A percentile compares a stretch with the other conserved stretches of the same genome.
Evolutionary conservation across 2,888 invertebrate genomes (phyloP).

Genomic region (Strigamia crassipes): DNA sequence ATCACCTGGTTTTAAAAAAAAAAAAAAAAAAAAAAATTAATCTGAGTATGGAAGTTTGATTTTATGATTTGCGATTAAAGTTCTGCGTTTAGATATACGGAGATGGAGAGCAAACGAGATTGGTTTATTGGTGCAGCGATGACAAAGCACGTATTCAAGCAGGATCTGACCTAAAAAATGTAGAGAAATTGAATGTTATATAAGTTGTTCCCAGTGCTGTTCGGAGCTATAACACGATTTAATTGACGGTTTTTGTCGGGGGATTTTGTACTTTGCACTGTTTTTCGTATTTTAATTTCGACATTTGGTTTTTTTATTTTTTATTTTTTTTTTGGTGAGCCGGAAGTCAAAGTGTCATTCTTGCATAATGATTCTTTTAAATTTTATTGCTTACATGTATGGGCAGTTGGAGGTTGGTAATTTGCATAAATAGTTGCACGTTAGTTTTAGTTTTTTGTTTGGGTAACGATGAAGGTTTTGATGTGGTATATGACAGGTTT

Average conservation of each 20-base stretch:
- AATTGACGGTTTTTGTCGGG: too few relatives aligned
- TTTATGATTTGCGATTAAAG: neutral
- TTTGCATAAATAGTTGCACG: constrained; percentile 11
- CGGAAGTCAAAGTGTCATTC: neutral
- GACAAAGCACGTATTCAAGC: neutral
- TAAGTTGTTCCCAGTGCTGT: neutral
- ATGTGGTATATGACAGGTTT: too few relatives aligned
- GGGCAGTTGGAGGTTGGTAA: neutral
- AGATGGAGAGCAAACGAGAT: neutral
- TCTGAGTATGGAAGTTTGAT: neutral
- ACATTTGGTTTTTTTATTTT: neutral
- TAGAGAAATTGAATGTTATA: neutral
- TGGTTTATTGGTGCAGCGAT: constrained; percentile 3
- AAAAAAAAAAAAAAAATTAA: neutral
- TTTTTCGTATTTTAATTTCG: neutral
- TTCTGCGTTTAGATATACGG: too few relatives aligned
- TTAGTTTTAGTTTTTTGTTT: neutral
- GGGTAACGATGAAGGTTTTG: neutral
- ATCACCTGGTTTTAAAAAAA: too few relatives aligned
- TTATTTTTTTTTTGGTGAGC: neutral
- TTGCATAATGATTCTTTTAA: neutral
- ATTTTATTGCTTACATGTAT: neutral
- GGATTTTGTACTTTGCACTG: neutral
- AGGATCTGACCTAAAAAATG: neutral
- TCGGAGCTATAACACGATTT: too few relatives aligned